Conservation (phyloP, 2,888 invertebrate species). For the Cyclophora albipunctata region DNA sequence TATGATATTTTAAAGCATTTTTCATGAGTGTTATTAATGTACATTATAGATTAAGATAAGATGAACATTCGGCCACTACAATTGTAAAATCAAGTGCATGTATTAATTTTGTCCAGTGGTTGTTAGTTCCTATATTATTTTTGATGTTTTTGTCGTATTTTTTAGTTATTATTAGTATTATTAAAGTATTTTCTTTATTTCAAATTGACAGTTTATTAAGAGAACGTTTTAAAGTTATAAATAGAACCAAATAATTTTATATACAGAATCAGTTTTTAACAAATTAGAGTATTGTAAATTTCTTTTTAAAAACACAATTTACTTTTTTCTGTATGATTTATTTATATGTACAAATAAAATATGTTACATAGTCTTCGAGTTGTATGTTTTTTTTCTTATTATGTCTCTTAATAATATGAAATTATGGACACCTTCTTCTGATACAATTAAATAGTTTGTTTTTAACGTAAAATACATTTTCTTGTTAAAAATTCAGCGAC, state of each 20-base stretch:
- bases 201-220: constrained; percentile 17
- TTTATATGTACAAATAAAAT: neutral
- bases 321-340: too few species aligned
- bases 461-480: too few species aligned
- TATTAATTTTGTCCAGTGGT: constrained; percentile 47
- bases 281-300: neutral
- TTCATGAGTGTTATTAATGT: constrained; percentile 15
- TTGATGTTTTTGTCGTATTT: constrained; percentile 4
- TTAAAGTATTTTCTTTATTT: neutral
- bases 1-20: constrained; percentile 1
- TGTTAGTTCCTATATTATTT: constrained; percentile 65
- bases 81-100: constrained; percentile 25
- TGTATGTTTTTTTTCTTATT: neutral
- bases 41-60: constrained; percentile 24
- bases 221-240: constrained; percentile 10
- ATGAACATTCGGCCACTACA: constrained; percentile 46
- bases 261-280: constrained; percentile 4
- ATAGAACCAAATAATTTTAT: constrained; percentile 8
- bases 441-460: too few species aligned
- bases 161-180: too few species aligned
- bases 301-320: neutral
- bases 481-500: too few species aligned
- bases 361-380: neutral
- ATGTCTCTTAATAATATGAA: too few species aligned
- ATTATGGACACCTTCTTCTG: too few species aligned